Conservation (phyloP, 2,888 invertebrate genomes). For the Himalopsyche japonica region DNA sequence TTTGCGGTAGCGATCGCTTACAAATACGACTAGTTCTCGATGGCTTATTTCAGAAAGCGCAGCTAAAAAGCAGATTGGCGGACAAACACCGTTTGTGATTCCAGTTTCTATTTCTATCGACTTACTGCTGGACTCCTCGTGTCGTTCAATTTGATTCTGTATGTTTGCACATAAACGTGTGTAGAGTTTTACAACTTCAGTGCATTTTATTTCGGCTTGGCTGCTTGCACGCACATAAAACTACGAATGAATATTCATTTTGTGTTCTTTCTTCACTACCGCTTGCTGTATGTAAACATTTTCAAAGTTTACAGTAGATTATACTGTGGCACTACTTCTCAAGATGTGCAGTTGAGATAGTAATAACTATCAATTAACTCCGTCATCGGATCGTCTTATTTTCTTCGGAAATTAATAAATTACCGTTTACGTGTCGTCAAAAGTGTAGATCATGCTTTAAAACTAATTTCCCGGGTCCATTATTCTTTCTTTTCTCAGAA, state of each 20-base stretch:
- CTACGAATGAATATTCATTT: neutral
- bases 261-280: neutral
- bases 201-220: neutral
- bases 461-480: too few relatives aligned
- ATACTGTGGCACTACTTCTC: neutral
- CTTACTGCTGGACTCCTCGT: neutral
- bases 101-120: neutral
- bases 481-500: too few relatives aligned
- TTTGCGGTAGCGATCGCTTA: too few relatives aligned
- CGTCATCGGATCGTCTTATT: too few relatives aligned
- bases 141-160: neutral
- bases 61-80: neutral
- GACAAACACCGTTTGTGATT: neutral
- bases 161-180: neutral
- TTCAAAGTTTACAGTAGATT: neutral
- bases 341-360: neutral
- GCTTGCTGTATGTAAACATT: neutral
- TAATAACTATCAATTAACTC: too few relatives aligned
- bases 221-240: neutral
- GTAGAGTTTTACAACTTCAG: neutral
- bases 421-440: too few relatives aligned
- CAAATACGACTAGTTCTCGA: neutral
- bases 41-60: neutral
- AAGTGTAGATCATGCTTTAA: too few relatives aligned
- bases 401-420: too few relatives aligned